phyloP scores from a whole-genome alignment of 2,888 invertebrate species.

The Aleiodes leptofemur region DNA sequence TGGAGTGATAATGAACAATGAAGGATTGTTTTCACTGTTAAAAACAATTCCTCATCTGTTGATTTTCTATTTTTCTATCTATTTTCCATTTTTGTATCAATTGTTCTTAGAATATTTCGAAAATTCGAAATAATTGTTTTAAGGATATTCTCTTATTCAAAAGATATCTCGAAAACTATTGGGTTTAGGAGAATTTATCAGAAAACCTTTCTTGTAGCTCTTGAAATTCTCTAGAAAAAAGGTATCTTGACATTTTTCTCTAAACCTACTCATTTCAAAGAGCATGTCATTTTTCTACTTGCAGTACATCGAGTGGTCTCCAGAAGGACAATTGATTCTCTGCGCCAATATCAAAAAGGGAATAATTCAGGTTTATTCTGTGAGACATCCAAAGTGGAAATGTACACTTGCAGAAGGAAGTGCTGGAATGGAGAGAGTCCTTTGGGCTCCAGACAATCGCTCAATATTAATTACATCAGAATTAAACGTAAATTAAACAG shows the following conservation, averaged over 20 bases:
- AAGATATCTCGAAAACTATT: no score
- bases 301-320: conserved; percentile 72
- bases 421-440: conserved; percentile 75
- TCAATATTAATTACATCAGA: conserved; percentile 77
- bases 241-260: not conserved
- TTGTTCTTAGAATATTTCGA: not conserved
- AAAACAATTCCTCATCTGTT: not conserved
- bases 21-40: conserved; percentile 14
- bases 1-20: conserved; percentile 5
- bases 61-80: no score
- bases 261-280: not conserved
- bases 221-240: not conserved
- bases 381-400: conserved; percentile 77
- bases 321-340: conserved; percentile 69
- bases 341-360: conserved; percentile 68
- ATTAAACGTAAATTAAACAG: conserved; percentile 72
- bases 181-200: no score
- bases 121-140: no score
- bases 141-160: not conserved
- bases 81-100: not conserved
- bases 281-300: conserved; percentile 45
- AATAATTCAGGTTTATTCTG: conserved; percentile 75
- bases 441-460: conserved; percentile 77
- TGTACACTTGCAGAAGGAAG: conserved; percentile 78
- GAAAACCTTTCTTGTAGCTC: no score